These are phyloP conservation scores for Thelaira solivaga DNA, from an alignment of 2,888 invertebrate genomes.

Conservation along the genomic window DNA sequence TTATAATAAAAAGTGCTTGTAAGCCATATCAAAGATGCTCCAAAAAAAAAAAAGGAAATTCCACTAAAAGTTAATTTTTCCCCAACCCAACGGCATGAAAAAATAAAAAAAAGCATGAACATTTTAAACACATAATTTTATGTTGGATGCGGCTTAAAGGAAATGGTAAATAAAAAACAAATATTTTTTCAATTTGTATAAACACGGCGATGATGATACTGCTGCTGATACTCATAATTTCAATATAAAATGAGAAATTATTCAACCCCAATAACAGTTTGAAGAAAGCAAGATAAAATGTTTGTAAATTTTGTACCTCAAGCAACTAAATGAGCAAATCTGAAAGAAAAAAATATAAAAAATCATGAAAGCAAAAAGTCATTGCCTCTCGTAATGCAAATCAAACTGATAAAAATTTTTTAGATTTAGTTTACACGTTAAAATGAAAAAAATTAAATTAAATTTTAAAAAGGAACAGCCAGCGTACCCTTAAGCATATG, in stretches of 20 bases:
- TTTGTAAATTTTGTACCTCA: conserved; percentile 36
- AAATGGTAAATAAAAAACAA: conserved; percentile 14
- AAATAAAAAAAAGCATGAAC: too few species aligned
- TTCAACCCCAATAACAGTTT: conserved; percentile 7
- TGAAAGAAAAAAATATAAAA: not conserved
- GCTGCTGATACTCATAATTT: conserved; percentile 33
- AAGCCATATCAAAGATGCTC: too few species aligned
- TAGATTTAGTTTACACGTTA: too few species aligned
- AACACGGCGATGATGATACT: conserved; percentile 17
- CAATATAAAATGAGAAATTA: conserved; percentile 37
- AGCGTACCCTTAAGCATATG: too few species aligned
- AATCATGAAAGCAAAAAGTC: conserved; percentile 49
- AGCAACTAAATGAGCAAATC: conserved; percentile 25
- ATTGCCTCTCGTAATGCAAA: conserved; percentile 18
- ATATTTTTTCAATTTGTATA: conserved; percentile 25
- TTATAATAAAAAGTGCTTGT: too few species aligned
- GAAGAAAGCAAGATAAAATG: not conserved
- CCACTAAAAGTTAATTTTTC: too few species aligned
- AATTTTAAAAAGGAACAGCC: too few species aligned
- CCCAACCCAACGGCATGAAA: too few species aligned
- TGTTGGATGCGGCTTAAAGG: too few species aligned
- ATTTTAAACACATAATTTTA: too few species aligned
- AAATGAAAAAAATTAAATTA: too few species aligned
- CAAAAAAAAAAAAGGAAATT: too few species aligned
- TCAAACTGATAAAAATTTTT: not conserved